Evolutionary conservation across 2,888 invertebrate species (phyloP), one percentile per base, ranked within the genome.

Genomic region (Dynastes hyllus): DNA sequence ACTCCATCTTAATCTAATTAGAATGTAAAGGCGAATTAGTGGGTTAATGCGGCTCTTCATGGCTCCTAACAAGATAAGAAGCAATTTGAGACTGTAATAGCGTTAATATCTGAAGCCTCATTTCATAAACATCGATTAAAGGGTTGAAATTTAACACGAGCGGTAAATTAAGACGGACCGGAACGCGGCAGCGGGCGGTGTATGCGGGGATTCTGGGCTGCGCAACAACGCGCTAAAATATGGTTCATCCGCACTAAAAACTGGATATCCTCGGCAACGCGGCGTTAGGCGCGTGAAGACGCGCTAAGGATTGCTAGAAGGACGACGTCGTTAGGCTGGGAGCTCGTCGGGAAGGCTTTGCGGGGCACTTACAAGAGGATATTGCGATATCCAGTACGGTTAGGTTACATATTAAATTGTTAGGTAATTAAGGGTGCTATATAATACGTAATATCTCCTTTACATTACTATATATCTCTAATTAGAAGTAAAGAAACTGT

Each of bases 101-200:
- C 87, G 87, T 87, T 88, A 88, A 88, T 88, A 87, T 87, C 87
- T 85, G 86, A 86, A 87, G 87, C 86, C 86, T 86, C 88, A 86
- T 88, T 88, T 88, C 88, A 89, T 89, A 89, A 89, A 89, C 88
- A 88, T 88, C 88, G 88, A 88, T 88, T 88, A 88, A 87, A 86
- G 87, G 87, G 87, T 86, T 77, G 73, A 27, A 79, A 79, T 73
- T 77, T 79, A 63, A 53, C 69, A 71, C 53, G 77, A 73, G 77
- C 79, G 79, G 77, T 79, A 70, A 79, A 79, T 77, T 79, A 79
- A 65, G 53, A 58, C 65, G 78, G 73, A 73, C 73, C 78, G 67
- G 45, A 45, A 11, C 8, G 45, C 45, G 45, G 45, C 5, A 5
- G 45, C 9, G 45, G 45, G 8, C 11, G 45, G 11, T 8, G 45